Base-by-base conservation (phyloP, 2,113 vertebrate species). In the Dinomys branickii region DNA sequence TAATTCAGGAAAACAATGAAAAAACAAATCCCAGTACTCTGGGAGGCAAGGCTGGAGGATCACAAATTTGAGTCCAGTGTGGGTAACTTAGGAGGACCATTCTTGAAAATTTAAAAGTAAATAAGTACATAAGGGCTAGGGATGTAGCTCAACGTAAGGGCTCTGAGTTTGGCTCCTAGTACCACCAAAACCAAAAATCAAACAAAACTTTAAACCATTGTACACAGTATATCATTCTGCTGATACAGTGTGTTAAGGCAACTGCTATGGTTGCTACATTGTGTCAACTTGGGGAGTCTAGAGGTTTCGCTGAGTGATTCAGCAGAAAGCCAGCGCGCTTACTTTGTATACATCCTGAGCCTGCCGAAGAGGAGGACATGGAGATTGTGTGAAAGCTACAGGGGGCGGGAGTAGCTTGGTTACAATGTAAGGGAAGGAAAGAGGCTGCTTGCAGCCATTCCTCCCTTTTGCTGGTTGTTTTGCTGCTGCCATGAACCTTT, bases 1-100 rank as follows among this genome's bases (percentile, higher is more conserved):
- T 86, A 85, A 94, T 50, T 86, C 58, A 83, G n/a, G 52, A 47
- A 33, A 83, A 97, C 95, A 95, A 69, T 52, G 47, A 88, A 75
- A 83, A 96, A 73, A 96, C 85, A 3, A 95, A 88, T 77, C 44
- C 44, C 26, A 88, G 85, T 3, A 54, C 77, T 80, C 47, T 54
- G 16, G 7, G 16, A 52, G 8, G 16, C 50, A 52, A 35, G 47
- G 16, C 50, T 52, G 77, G 17, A 80, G 44, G 8, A 80, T 54
- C 30, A 52, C 47, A 77, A 30, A 80, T 80, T 35, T 52, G 17
- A 80, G 50, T 16, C 75, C 77, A 80, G 17, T 11, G 14, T 80
- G 8, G 30, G 28, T 35, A 80, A 52, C 30, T 80, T 35, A 80
- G 77, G 6, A 78, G 17, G 77, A 50, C 8, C 14, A 13, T 50